A percentile compares a stretch with the other conserved stretches of the same genome.
Evolutionary conservation across 2,888 invertebrate genomes (phyloP).

Genomic region (Tipula vernalis): DNA sequence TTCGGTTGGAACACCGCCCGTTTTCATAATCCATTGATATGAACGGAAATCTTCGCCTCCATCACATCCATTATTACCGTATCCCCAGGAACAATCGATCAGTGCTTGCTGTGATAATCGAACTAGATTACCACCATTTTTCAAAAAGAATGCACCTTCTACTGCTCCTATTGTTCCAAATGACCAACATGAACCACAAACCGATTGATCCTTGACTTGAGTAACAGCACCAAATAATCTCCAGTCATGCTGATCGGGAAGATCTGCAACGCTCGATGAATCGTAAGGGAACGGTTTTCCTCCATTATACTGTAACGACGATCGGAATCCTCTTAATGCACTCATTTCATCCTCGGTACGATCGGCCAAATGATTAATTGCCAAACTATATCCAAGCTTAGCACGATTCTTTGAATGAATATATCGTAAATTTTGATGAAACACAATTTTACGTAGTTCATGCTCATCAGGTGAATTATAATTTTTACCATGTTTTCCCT

Average conservation of each 20-base stretch:
- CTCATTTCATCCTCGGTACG: conserved; percentile 62
- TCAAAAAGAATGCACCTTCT: conserved; percentile 82
- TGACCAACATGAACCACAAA: conserved; percentile 96
- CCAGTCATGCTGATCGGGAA: conserved; percentile 81
- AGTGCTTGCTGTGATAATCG: conserved; percentile 87
- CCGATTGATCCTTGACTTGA: conserved; percentile 93
- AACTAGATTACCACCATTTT: conserved; percentile 65
- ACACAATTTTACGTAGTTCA: conserved; percentile 56
- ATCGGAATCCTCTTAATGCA: conserved; percentile 53
- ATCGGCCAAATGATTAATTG: conserved; percentile 82
- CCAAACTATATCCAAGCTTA: conserved; percentile 55
- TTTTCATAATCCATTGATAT: conserved; percentile 85
- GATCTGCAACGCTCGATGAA: conserved; percentile 36
- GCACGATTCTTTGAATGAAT: conserved; percentile 74
- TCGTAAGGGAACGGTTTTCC: conserved; percentile 71
- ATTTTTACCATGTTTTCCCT: conserved; percentile 52
- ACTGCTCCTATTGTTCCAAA: conserved; percentile 89
- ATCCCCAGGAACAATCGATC: conserved; percentile 94
- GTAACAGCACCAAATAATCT: conserved; percentile 84
- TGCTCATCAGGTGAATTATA: conserved; percentile 58
- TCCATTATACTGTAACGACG: conserved; percentile 51
- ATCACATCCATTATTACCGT: conserved; percentile 92
- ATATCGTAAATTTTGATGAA: conserved; percentile 74
- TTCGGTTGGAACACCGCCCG: conserved; percentile 77
- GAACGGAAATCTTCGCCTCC: conserved; percentile 94